Percentiles rank a stretch among this genome's conserved stretches.
These are phyloP conservation scores for Saxidomus purpurata DNA, from an alignment of 1,140 invertebrate genomes.

Conservation along the genomic window DNA sequence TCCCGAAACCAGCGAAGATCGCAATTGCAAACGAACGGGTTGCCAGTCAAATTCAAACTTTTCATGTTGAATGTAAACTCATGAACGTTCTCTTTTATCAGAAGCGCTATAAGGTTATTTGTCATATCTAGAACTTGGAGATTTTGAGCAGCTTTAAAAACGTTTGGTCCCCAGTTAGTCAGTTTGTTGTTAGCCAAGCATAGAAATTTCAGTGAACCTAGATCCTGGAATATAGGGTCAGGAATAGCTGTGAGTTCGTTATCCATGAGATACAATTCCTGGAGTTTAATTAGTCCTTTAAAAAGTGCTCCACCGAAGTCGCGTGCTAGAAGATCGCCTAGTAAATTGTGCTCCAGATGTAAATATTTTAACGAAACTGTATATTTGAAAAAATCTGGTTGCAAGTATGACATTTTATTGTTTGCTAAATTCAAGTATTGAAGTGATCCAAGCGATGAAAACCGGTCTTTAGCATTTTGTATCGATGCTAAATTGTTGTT, in stretches of 20 bases:
- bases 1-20: constrained; percentile 79
- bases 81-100: constrained; percentile 71
- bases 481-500: constrained; percentile 75
- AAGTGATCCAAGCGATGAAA: constrained; percentile 67
- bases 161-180: constrained; percentile 69
- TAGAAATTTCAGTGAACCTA: constrained; percentile 65
- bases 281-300: constrained; percentile 66
- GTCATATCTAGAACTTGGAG: constrained; percentile 72
- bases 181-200: constrained; percentile 72
- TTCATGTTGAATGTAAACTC: constrained; percentile 65
- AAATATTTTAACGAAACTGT: constrained; percentile 70
- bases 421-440: constrained; percentile 72
- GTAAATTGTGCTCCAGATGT: constrained; percentile 73
- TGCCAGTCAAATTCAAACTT: constrained; percentile 72
- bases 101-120: constrained; percentile 73
- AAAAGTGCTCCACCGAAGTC: constrained; percentile 70
- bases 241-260: constrained; percentile 71
- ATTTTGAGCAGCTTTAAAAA: constrained; percentile 64
- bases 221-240: constrained; percentile 67
- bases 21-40: constrained; percentile 79
- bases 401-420: constrained; percentile 70
- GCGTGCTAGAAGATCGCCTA: constrained; percentile 65
- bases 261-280: constrained; percentile 69
- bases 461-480: constrained; percentile 54
- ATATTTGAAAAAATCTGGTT: constrained; percentile 62